Evolutionary conservation across 2,797 vertebrate species (phyloP).

Genomic region (Macropus fuliginosus): DNA sequence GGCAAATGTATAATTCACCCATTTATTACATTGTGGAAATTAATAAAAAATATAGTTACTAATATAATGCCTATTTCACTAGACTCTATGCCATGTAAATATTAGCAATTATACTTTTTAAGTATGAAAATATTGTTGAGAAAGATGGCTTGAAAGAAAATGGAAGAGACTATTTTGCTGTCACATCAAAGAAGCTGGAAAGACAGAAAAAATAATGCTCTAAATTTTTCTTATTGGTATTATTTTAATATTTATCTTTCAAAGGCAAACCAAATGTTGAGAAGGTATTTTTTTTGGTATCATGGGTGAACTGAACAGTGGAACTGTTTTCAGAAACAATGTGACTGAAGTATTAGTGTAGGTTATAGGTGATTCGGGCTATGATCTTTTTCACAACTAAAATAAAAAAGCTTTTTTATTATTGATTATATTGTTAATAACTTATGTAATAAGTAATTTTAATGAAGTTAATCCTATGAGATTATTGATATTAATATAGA

Average conservation of each 20-base stretch:
- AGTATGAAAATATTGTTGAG: background rate
- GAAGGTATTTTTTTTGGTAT: background rate
- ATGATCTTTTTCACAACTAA: too few relatives aligned
- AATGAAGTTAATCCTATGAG: too few relatives aligned
- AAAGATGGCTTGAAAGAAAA: background rate
- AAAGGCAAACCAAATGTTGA: background rate
- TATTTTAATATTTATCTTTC: background rate
- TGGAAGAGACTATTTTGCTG: background rate
- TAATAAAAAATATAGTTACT: background rate
- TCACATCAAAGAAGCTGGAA: background rate
- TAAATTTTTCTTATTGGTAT: background rate
- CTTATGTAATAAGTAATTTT: too few relatives aligned
- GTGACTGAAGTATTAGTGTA: background rate
- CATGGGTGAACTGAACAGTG: too few relatives aligned
- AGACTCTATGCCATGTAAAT: background rate
- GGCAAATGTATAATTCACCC: background rate
- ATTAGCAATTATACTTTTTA: background rate
- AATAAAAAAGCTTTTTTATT: too few relatives aligned
- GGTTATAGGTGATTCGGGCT: background rate
- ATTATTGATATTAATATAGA: too few relatives aligned
- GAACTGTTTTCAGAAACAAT: background rate
- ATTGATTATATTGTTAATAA: too few relatives aligned
- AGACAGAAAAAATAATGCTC: background rate
- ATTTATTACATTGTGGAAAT: background rate
- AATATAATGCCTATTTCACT: background rate